Percentiles rank a stretch among this genome's conserved stretches.
Conservation (phyloP, 2,113 vertebrate species). For the Cyprinodon brontotheroides region DNA sequence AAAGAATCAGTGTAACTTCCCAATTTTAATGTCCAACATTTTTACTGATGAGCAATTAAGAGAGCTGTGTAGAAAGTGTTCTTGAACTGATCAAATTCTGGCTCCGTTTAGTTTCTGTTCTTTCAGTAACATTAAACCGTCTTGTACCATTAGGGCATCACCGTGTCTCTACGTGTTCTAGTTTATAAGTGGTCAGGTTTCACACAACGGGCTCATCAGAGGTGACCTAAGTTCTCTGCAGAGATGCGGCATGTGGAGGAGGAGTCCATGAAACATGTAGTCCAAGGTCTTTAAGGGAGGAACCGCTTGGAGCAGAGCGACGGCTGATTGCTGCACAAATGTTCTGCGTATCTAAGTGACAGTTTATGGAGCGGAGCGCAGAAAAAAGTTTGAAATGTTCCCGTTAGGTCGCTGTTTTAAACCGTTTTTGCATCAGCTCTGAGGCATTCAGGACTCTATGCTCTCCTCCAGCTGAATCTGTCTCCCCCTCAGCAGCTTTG, state of each 20-base stretch:
- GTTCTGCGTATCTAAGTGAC: slow-evolving; percentile 58
- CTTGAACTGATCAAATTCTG: background rate
- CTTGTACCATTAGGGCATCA: background rate
- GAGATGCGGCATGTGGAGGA: background rate
- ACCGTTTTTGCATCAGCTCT: background rate
- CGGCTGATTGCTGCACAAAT: slow-evolving; percentile 55
- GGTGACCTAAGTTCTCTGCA: background rate
- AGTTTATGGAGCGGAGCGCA: slow-evolving; percentile 54
- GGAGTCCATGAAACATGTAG: background rate
- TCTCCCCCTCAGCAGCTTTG: background rate
- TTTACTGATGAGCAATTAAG: background rate
- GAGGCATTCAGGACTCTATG: slow-evolving; percentile 29
- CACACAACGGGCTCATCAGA: background rate
- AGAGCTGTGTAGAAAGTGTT: background rate
- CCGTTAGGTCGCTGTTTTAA: slow-evolving; percentile 21
- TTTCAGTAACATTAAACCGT: background rate
- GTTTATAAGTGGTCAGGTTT: background rate
- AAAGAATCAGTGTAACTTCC: no score
- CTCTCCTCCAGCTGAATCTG: slow-evolving; percentile 24
- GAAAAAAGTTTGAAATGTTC: background rate
- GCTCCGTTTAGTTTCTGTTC: background rate
- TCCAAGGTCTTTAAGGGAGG: slow-evolving; percentile 8
- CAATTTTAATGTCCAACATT: background rate
- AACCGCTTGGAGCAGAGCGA: slow-evolving; percentile 37
- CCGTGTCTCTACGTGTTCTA: background rate